These are phyloP conservation scores for Neuroscelio doddi DNA, from an alignment of 2,888 invertebrate genomes.

Conservation along the genomic window DNA sequence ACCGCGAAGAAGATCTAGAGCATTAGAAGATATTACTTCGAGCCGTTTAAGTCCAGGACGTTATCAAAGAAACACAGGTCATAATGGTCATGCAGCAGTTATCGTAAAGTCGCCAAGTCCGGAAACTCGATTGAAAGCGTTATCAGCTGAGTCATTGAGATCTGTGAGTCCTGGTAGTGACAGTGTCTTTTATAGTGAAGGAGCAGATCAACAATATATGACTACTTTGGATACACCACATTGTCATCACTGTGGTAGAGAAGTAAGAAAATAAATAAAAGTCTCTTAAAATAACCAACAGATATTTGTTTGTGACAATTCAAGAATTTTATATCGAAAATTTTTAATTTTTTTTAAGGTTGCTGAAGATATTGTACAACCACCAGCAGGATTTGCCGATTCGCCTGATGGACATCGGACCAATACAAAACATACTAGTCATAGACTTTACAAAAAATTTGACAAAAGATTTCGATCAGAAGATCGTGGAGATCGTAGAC, in stretches of 20 bases:
- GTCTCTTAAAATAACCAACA: no score
- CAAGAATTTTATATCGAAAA: neutral
- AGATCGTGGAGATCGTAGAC: conserved; percentile 79
- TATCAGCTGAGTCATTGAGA: conserved; percentile 89
- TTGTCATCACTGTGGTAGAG: conserved; percentile 88
- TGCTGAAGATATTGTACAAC: conserved; percentile 84
- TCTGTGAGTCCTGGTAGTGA: conserved; percentile 94
- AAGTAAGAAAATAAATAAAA: conserved; percentile 75
- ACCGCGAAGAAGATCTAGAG: conserved; percentile 78
- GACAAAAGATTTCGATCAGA: conserved; percentile 87
- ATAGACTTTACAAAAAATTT: conserved; percentile 81
- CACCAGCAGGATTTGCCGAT: conserved; percentile 91
- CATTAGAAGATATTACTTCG: conserved; percentile 70
- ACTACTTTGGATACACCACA: conserved; percentile 73
- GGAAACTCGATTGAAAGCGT: conserved; percentile 80
- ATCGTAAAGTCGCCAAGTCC: conserved; percentile 70
- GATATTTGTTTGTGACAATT: no score
- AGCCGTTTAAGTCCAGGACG: conserved; percentile 68
- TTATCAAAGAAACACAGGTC: conserved; percentile 72
- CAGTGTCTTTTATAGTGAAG: conserved; percentile 91
- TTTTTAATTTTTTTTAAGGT: conserved; percentile 60
- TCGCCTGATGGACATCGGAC: conserved; percentile 77
- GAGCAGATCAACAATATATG: conserved; percentile 74
- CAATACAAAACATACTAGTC: conserved; percentile 65
- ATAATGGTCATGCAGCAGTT: conserved; percentile 61